phyloP scores from a whole-genome alignment of 2,888 invertebrate genomes.

The Octonoba sinensis region DNA sequence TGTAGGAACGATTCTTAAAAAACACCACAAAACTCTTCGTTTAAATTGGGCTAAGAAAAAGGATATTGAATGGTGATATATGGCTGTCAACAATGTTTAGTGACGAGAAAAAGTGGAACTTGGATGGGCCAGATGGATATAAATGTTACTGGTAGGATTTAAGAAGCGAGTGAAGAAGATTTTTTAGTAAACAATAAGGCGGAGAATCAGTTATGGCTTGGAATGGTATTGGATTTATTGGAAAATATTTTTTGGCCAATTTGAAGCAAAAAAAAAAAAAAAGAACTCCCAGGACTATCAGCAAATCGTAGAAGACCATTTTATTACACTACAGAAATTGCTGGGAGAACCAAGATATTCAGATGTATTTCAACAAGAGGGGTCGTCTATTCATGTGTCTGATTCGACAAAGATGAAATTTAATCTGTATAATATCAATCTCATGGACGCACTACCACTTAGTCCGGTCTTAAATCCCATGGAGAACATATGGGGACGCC shows the following conservation, averaged over 20 bases:
- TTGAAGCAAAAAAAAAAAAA: neutral
- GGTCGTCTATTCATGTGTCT: neutral
- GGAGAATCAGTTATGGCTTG: neutral
- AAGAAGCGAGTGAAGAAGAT: neutral
- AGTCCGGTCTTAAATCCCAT: neutral
- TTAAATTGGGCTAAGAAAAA: constrained; percentile 1
- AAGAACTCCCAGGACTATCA: neutral
- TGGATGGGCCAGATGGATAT: constrained; percentile 1
- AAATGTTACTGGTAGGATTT: neutral
- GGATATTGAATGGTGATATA: too few relatives aligned
- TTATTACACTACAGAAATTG: neutral
- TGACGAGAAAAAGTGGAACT: neutral
- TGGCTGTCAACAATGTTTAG: neutral
- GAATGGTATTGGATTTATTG: neutral
- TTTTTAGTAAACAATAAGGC: neutral
- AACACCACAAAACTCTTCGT: neutral
- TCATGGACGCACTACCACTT: neutral
- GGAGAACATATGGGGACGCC: neutral
- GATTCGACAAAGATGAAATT: neutral
- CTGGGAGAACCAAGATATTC: neutral
- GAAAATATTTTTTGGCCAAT: neutral
- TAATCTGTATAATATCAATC: neutral
- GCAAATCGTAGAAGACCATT: neutral
- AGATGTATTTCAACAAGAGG: neutral
- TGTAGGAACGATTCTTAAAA: neutral